Base-by-base conservation (phyloP, 2,113 vertebrate species). In the Callipepla californica region DNA sequence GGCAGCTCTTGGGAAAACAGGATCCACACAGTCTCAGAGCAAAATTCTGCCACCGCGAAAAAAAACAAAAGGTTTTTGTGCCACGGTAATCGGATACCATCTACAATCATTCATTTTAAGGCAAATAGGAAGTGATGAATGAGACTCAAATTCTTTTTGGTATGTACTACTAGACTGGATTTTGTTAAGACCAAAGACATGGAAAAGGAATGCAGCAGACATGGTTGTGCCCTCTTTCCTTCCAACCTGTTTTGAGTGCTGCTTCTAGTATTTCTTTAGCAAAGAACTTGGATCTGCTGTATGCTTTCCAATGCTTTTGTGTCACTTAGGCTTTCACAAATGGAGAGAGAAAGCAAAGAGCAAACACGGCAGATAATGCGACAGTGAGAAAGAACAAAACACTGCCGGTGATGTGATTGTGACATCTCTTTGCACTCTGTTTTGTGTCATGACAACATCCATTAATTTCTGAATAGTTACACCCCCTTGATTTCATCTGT, bases 101-200 rank as follows among this genome's bases (percentile, higher is more conserved):
- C 76, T 53, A 95, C 76, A 88, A 78, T 65, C 70, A 89, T 86
- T 91, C 45, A 7, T 70, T 91, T 90, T 85, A 94, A 95, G 87
- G 84, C 83, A 92, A 94, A 91, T 81, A 97, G 91, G 87, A 93
- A 96, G 89, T 66, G 59, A 93, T 93, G 90, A 96, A 91, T 75
- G 85, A 95, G 76, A 80, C 32, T 87, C 48, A 72, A 68, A 91
- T 95, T 90, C 58, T 75, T 87, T 70, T 58, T 26, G 75, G 91
- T 63, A 95, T 91, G 91, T 50, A 94, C 55, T 79, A 95, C 55
- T 68, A 94, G 81, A 34, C 38, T 5, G 86, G 81, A 85, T 83
- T 92, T 89, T 0, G 0, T 80, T 93, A 87, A 93, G 87, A 70
- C 89, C 34, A 92, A 87, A 85, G 75, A 85, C 53, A 44, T 2